Conservation (phyloP, 2,113 vertebrate genomes). For the Spilogale gracilis region DNA sequence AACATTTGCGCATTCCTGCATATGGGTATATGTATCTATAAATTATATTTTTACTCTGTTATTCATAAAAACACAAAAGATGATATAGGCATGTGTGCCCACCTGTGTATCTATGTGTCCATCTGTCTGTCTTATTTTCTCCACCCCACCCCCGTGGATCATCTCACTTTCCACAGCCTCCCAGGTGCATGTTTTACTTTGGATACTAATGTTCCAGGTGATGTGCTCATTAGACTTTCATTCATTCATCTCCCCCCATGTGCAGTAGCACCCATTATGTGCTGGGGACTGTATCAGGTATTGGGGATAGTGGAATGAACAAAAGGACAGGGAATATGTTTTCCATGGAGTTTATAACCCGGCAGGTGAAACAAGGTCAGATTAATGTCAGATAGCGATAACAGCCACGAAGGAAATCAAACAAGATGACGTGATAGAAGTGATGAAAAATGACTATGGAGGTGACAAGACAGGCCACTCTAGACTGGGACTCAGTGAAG, state of each 20-base stretch:
- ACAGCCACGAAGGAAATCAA: neutral
- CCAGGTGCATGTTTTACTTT: neutral
- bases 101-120: neutral
- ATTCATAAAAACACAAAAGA: neutral
- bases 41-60: neutral
- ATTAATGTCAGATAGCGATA: neutral
- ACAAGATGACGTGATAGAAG: neutral
- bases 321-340: neutral
- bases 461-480: neutral
- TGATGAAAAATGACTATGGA: neutral
- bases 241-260: neutral
- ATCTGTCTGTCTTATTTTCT: neutral
- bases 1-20: neutral
- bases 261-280: neutral
- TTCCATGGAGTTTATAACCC: neutral
- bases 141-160: neutral
- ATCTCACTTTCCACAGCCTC: neutral
- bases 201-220: neutral
- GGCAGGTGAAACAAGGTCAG: neutral
- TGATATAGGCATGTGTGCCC: too few species aligned
- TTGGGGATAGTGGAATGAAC: neutral
- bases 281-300: neutral
- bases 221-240: neutral
- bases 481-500: neutral
- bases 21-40: neutral